Evolutionary conservation across 1,140 invertebrate species (phyloP), one percentile per base, ranked within the genome.

Genomic region (Procambarus virginalis): DNA sequence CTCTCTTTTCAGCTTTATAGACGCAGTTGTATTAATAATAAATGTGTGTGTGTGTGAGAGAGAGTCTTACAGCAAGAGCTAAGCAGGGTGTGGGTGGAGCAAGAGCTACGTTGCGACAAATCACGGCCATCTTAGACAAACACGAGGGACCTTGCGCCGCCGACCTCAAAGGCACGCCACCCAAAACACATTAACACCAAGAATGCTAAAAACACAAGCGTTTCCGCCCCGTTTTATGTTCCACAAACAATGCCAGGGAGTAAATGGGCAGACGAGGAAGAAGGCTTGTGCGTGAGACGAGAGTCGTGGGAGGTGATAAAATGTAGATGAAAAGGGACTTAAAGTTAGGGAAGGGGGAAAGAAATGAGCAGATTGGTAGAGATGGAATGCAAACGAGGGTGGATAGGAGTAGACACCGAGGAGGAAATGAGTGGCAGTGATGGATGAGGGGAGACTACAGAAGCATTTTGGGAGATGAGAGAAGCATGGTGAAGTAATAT

Each of bases 151-250:
- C 83, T 84, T 64, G 51, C 58, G 12, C 20, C 22, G 78, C 49
- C 78, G 34, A 3, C 49, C 78, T 80, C 78, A 80, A 80, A 80
- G 78, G 49, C 48, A 48, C 68, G 45, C 70, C 68, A n/a, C 83
- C 83, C 68, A 51, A 70, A 84, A 55, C 83, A 84, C 83, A 84
- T 84, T 84, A 75, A 84, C 83, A 75, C 73, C 49, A n/a, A 51
- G 70, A 75, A 84, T 64, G 49, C 83, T 84, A 55, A 55, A 75
- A 84, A 84, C 68, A 84, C 49, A 75, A 64, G 60, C 46, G 60
- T 84, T 84, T 84, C 83, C 83, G 83, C 48, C 70, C 70, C 68
- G 83, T 55, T 84, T 84, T 84, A 84, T 49, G 83, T 84, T 84
- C 83, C 73, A 84, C 83, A 84, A 84, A 84, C 83, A 84, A 84